Evolutionary conservation across 2,797 vertebrate species (phyloP), one percentile per base, ranked within the genome.

Genomic region (Coccyzus lansbergi): DNA sequence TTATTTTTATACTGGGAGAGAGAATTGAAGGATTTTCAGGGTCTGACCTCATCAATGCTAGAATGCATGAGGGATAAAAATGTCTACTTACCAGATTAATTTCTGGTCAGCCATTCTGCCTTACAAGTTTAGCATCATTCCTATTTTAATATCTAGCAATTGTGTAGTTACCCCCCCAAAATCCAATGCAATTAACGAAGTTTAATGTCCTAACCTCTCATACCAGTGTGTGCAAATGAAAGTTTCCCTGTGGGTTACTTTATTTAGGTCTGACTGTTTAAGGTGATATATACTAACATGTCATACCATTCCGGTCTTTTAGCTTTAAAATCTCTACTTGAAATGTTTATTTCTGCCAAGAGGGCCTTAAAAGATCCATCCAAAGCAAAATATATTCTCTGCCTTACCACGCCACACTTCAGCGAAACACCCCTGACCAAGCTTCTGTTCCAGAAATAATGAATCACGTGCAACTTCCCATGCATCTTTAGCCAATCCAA

Each of bases 361-460:
- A 93, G 93, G 97, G 95, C 94, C 92, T 96, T 96, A 96, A 96
- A 94, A 96, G 93, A 97, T 93, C 86, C 82, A 95, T 97, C 98
- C 97, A 93, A 97, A 97, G 94, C 74, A 96, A 97, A 98, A 96
- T 84, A 97, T 93, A 95, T 97, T 96, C 96, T 97, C 97, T 97
- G 98, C 97, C 99, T 99, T 99, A 99, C 99, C 99, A 98, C 98
- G 99, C 98, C 99, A 99, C 96, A 99, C 99, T 97, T 99, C 99
- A 97, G 99, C 99, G 98, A 99, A 99, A 98, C 99, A 99, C 97
- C 99, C 99, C 91, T 99, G 99, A 97, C 99, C 99, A 97, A 99
- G 98, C 98, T 99, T 99, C 98, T 98, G 96, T 91, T 99, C 98
- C 98, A 99, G 97, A 97, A 92, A 97, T 97, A 99, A 98, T 80